Evolutionary conservation across 2,888 invertebrate species (phyloP).

Genomic region (Anticlea derivata): DNA sequence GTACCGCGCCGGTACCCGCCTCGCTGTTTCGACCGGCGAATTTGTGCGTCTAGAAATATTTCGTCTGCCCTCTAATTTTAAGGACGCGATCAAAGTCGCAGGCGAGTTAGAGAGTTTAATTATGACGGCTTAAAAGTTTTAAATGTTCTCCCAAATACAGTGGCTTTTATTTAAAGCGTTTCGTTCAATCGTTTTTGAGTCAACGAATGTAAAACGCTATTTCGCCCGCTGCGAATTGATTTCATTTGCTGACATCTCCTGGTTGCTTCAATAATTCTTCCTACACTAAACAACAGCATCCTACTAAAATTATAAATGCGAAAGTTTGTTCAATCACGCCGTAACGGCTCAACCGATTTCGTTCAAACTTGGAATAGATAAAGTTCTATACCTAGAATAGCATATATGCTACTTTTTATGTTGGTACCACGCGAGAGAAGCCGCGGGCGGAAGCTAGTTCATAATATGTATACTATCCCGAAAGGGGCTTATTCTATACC

Average conservation of each 20-base stretch:
- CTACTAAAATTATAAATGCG: no score
- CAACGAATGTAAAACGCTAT: conserved; percentile 10
- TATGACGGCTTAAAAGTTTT: neutral
- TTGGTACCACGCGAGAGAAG: no score
- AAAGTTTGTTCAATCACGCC: no score
- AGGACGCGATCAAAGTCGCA: conserved; percentile 36
- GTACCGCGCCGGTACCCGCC: conserved; percentile 33
- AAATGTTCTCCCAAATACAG: conserved; percentile 1
- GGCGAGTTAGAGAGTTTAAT: conserved; percentile 17
- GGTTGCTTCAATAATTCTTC: conserved; percentile 9
- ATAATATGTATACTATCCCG: no score
- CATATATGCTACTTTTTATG: no score
- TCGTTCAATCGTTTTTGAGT: neutral
- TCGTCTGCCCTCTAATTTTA: conserved; percentile 45
- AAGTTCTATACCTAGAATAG: no score
- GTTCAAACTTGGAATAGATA: no score
- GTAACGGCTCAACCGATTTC: no score
- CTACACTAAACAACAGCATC: conserved; percentile 5
- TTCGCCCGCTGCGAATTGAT: conserved; percentile 4
- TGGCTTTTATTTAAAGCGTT: conserved; percentile 4
- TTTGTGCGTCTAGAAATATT: conserved; percentile 35
- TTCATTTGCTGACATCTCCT: conserved; percentile 8
- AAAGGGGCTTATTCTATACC: no score
- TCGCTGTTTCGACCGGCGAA: conserved; percentile 25
- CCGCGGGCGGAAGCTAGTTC: no score